Evolutionary conservation across 2,113 vertebrate genomes (phyloP), one percentile per base, ranked within the genome.

Genomic region (Argyrosomus japonicus): DNA sequence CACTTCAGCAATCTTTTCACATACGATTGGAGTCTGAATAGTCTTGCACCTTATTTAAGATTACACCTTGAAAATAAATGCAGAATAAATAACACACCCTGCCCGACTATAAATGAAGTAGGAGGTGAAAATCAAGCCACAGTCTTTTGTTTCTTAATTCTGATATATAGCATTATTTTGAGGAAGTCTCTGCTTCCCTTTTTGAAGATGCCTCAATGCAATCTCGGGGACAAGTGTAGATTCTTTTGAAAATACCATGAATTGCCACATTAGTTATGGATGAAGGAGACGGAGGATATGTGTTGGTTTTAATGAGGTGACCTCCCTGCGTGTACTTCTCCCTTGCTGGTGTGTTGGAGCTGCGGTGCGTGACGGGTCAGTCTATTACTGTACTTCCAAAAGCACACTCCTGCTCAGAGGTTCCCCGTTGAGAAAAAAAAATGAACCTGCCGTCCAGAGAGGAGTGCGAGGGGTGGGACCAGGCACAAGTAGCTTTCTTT

Each of bases 401-500:
- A 50, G 76, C 73, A 48, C 77, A 61, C 58, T 81, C n/a, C 67
- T 48, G 70, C 68, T 69, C 86, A 69, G 43, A 69, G 73, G 54
- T 51, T 76, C 74, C 86, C 13, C 68, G 80, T 67, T 88, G 77
- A 76, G 65, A 92, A 93, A 90, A 93, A 90, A 87, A 93, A 62
- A 95, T 95, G 90, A 96, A 95, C 88, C 88, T 97, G 74, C 97
- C 96, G 17, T 90, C 94, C 85, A 95, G 93, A 79, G 95, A 97
- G 68, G 95, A 97, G 80, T 96, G 94, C 75, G 95, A 96, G 77
- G 92, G 82, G 19, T 97, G 96, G 97, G 95, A 94, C 71, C 70
- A 94, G n/a, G 57, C 72, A 6, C 95, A 96, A 83, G 95, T 97
- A 47, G 95, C 95, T 68, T 68, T 89, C 76, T 95, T 96, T 61